Evolutionary conservation across 2,888 invertebrate genomes (phyloP), one percentile per base, ranked within the genome.

Genomic region (Agrotis ipsilon): DNA sequence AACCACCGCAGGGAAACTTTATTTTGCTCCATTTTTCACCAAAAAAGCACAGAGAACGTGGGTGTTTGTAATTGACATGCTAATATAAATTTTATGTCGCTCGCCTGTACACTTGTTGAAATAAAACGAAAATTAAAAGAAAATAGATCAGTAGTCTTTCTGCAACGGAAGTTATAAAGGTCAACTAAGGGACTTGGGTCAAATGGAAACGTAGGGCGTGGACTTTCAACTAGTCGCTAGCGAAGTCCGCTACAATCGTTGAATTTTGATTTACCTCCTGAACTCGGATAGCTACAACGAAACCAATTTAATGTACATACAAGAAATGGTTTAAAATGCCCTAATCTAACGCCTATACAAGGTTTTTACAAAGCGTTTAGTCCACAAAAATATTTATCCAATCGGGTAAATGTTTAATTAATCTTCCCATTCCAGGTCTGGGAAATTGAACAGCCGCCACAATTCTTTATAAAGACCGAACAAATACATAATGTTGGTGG

Each of bases 401-500:
- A 69, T 80, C 75, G 71, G 54, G 58, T 69, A 75, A 76, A 80
- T 69, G 76, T 71, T 80, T 80, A 80, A 80, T 80, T 80, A 80
- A 80, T 76, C 80, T 76, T 80, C 60, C 66, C 57, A 67, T 54
- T 76, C 60, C 68, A 69, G 68, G 72, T 72, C 72, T 80, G 80
- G 80, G 80, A 80, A 80, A 72, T 72, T 76, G 63, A 80, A 76
- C 80, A 80, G 64, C 80, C 72, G 80, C 68, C 63, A 80, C 75
- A 80, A 72, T 72, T 76, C 80, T 80, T 76, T 80, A 45, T 64
- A 80, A 68, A 75, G 45, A 51, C 64, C 63, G 80, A 79, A 72
- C 65, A 75, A 76, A 80, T 80, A 80, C 55, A 63, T 49, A 63
- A 75, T 16, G 64, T 39, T 78, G 60, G 57, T 63, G 54, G 52